phyloP scores from a whole-genome alignment of 2,797 vertebrate genomes.

The Falco rusticolus region DNA sequence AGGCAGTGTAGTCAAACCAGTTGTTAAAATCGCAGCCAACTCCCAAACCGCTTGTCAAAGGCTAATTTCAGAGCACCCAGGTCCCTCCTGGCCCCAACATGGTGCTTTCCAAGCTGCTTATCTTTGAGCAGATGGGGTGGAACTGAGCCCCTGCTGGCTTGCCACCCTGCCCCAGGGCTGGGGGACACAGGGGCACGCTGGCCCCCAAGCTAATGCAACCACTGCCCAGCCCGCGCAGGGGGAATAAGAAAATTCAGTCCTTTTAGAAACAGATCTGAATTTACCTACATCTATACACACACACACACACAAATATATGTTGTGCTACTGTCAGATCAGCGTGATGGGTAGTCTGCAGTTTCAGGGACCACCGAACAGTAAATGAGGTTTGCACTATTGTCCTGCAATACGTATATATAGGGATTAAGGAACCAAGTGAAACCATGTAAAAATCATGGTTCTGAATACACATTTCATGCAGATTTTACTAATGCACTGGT shows the following conservation, averaged over 20 bases:
- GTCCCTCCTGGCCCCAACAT: accelerated
- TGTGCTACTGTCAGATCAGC: neutral
- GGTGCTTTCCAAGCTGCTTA: neutral
- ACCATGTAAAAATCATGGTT: neutral
- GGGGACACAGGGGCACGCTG: neutral
- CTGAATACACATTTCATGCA: conserved; percentile 3
- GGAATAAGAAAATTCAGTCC: neutral
- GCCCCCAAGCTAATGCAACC: accelerated
- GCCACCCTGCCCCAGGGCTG: neutral
- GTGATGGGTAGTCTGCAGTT: neutral
- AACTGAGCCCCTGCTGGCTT: neutral
- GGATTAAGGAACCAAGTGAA: neutral
- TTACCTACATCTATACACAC: neutral
- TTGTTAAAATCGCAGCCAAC: conserved; percentile 46
- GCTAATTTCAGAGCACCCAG: neutral
- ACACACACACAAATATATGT: accelerated
- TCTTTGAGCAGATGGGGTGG: neutral
- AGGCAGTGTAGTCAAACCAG: neutral
- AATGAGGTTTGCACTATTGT: neutral
- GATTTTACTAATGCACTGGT: neutral
- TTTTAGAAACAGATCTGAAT: neutral
- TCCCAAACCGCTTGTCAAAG: neutral
- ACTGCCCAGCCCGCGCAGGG: neutral
- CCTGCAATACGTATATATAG: neutral
- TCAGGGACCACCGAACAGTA: neutral